These are phyloP conservation scores for Magallana angulata DNA, from an alignment of 1,140 invertebrate genomes.

Conservation along the genomic window DNA sequence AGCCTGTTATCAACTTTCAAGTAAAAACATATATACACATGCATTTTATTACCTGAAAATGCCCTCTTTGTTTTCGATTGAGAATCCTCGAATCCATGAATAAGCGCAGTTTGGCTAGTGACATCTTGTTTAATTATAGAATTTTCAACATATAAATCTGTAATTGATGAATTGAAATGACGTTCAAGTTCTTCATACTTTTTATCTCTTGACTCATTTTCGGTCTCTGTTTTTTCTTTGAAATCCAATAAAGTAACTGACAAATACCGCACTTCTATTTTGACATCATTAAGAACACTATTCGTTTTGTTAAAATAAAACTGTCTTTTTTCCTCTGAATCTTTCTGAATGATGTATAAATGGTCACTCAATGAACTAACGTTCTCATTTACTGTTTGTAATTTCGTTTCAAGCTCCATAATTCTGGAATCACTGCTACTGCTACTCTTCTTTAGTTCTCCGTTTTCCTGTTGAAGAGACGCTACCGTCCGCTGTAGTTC, in stretches of 20 bases:
- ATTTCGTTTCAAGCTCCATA: not conserved
- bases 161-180: not conserved
- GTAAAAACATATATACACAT: too few relatives aligned
- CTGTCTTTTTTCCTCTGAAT: not conserved
- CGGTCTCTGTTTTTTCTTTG: not conserved
- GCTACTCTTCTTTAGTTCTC: not conserved
- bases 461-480: not conserved
- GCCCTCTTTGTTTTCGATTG: not conserved
- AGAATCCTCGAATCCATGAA: not conserved
- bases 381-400: not conserved
- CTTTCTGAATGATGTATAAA: not conserved
- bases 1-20: too few relatives aligned
- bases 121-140: not conserved
- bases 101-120: not conserved
- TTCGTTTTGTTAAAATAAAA: not conserved
- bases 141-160: not conserved
- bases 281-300: not conserved
- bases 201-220: not conserved
- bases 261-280: not conserved
- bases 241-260: not conserved
- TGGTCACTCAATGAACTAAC: not conserved
- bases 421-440: not conserved
- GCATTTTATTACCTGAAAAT: not conserved
- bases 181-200: not conserved
- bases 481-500: not conserved